Conservation (phyloP, 2,797 vertebrate species). For the Hafferia zeledoni region DNA sequence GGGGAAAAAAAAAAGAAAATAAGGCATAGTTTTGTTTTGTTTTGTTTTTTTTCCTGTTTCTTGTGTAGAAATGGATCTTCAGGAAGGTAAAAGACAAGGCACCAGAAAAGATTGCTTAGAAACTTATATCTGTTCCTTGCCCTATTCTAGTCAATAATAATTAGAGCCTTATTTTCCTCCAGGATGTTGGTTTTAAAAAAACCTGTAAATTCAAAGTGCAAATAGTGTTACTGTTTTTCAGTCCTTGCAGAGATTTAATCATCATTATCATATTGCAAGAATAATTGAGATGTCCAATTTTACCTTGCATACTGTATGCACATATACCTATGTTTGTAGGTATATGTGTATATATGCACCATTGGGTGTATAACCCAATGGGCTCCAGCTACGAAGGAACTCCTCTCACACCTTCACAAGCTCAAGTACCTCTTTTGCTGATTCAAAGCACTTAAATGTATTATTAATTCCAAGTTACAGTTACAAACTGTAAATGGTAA, state of each 20-base stretch:
- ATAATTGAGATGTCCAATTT: background rate
- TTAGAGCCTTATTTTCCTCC: background rate
- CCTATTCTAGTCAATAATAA: background rate
- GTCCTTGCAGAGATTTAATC: background rate
- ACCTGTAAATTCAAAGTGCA: background rate
- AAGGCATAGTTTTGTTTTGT: background rate
- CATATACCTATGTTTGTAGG: background rate
- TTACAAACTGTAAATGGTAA: background rate
- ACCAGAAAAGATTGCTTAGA: background rate
- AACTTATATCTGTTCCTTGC: background rate
- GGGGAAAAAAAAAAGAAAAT: accelerated
- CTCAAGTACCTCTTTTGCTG: background rate
- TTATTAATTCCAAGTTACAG: background rate
- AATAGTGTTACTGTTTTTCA: background rate
- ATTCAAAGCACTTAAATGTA: background rate
- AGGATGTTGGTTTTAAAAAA: background rate
- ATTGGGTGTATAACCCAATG: background rate
- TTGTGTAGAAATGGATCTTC: background rate
- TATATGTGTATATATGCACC: background rate
- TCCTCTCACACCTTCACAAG: background rate
- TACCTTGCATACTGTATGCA: background rate
- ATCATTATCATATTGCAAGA: background rate
- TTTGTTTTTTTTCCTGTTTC: background rate
- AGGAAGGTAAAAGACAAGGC: background rate
- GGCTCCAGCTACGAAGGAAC: background rate